Conservation (phyloP, 2,113 vertebrate species). For the Cisticola juncidis region DNA sequence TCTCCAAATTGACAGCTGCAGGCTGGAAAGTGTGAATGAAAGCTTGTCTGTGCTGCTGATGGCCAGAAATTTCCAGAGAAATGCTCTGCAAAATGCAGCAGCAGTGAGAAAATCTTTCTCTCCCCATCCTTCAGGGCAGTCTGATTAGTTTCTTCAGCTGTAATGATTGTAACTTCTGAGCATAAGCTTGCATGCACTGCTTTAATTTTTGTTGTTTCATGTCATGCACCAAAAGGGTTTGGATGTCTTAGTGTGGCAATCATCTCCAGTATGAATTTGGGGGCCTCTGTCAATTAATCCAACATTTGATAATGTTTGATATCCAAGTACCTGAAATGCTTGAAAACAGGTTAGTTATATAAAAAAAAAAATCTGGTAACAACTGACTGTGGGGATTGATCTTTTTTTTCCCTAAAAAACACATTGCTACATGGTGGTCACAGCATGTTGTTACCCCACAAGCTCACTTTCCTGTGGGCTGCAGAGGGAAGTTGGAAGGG, state of each 20-base stretch:
- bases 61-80: constrained; percentile 84
- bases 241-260: background rate
- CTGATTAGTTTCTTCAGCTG: background rate
- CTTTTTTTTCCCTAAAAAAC: background rate
- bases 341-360: constrained; percentile 66
- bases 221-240: background rate
- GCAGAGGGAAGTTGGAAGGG: background rate
- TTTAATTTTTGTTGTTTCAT: background rate
- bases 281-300: constrained; percentile 79
- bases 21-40: constrained; percentile 86
- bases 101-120: background rate
- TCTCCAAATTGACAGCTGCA: constrained; percentile 87
- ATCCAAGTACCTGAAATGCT: constrained; percentile 75
- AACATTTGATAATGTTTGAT: constrained; percentile 82
- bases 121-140: background rate
- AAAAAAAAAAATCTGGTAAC: background rate
- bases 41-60: constrained; percentile 84
- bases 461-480: background rate
- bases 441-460: background rate
- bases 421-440: background rate
- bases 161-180: background rate
- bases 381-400: background rate
- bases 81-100: background rate
- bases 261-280: background rate
- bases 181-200: background rate